These are phyloP conservation scores for Toxotes lorentzi DNA, from an alignment of 2,797 vertebrate species.

Conservation along the genomic window DNA sequence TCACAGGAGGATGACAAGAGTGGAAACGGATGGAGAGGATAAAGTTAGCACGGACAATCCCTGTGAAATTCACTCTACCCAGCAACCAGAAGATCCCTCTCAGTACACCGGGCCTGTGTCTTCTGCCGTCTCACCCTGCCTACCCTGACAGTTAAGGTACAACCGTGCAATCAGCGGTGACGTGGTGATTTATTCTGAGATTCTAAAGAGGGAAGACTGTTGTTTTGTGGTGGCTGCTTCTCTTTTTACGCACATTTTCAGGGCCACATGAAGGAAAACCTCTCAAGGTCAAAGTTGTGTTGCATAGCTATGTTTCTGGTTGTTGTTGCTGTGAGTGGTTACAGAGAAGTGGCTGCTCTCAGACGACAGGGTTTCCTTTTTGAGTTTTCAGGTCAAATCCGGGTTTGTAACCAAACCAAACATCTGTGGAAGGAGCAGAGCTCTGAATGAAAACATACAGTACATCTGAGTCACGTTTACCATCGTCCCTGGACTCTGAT, in stretches of 20 bases:
- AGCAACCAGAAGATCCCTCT: constrained; percentile 60
- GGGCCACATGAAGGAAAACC: constrained; percentile 13
- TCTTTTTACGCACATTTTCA: background rate
- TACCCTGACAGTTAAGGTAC: constrained; percentile 17
- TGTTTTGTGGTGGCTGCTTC: constrained; percentile 9
- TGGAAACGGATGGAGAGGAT: constrained; percentile 44
- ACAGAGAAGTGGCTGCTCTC: no score
- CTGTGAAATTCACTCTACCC: constrained; percentile 61
- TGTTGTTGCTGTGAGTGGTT: no score
- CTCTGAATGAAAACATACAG: no score
- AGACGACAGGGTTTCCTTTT: no score
- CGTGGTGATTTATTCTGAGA: constrained; percentile 4
- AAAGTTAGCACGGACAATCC: constrained; percentile 68
- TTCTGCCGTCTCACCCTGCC: background rate
- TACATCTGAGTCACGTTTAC: background rate
- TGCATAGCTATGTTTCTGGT: background rate
- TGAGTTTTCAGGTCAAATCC: no score
- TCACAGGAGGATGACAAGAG: constrained; percentile 48
- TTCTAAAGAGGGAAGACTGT: constrained; percentile 15
- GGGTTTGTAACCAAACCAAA: no score
- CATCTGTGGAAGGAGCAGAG: no score
- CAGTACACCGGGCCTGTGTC: background rate
- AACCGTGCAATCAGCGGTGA: constrained; percentile 31
- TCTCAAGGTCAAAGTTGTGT: background rate
- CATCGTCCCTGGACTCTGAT: background rate